Evolutionary conservation across 2,113 vertebrate genomes (phyloP), one percentile per base, ranked within the genome.

Genomic region (Callipepla squamata): DNA sequence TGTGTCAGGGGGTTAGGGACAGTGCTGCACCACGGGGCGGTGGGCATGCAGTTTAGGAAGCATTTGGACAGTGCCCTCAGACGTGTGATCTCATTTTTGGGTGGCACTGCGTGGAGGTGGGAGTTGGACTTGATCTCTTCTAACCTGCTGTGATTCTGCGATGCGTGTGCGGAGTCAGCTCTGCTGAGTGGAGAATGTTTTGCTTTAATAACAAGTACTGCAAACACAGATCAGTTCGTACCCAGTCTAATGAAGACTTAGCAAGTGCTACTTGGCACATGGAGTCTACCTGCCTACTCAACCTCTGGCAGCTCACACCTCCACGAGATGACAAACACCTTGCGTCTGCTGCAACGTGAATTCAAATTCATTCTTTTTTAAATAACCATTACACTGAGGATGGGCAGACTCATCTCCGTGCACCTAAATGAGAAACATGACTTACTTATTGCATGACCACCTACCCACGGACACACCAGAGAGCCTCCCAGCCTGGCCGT

Each of bases 111-210:
- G 25, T 51, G 50, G 25, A 51, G 50, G 23, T 51, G 50, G 23
- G 50, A 51, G 50, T 51, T 51, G 50, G 50, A 51, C 50, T 51
- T 51, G 23, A 51, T 51, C 50, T 23, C 50, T 51, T 51, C 50
- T 13, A 51, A 25, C 23, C 25, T 13, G 25, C 50, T 51, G 48
- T 25, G 23, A 50, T 45, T 45, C 45, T 45, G 45, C 45, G 19
- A 45, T 7, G 11, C 58, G 58, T 47, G 55, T 7, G 22, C n/a
- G 30, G 22, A 42, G 28, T n/a, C 38, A 72, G 20, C 15, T 66
- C 28, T 38, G 47, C n/a, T 0, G 0, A 65, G n/a, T n/a, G 28
- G 7, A 55, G 58, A 73, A 69, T 11, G 13, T n/a, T 13, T 15
- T 48, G 34, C 20, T 20, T 18, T 34, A n/a, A 18, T 32, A 58